Percentiles rank a stretch among this genome's conserved stretches.
These are phyloP conservation scores for Baccha elongata DNA, from an alignment of 2,888 invertebrate genomes.

Conservation along the genomic window DNA sequence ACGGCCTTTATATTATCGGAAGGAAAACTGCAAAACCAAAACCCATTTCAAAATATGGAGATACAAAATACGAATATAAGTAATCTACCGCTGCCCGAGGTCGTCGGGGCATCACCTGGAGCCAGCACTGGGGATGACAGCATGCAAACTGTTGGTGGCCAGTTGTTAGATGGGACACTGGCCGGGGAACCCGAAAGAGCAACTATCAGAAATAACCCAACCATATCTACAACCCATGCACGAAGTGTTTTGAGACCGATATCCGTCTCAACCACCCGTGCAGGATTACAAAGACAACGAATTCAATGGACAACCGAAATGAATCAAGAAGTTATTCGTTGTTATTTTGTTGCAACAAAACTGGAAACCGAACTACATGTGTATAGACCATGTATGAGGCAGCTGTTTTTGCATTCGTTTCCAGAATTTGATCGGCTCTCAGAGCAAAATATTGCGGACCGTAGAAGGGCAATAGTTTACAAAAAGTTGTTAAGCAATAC, in stretches of 20 bases:
- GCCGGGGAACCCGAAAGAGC: conserved; percentile 16
- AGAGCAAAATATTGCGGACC: background rate
- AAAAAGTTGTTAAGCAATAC: background rate
- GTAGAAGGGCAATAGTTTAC: background rate
- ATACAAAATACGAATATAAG: background rate
- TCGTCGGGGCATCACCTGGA: no score
- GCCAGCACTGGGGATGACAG: no score
- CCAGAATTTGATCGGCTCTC: background rate
- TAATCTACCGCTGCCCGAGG: no score
- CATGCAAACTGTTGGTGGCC: conserved; percentile 22
- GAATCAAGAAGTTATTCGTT: conserved; percentile 9
- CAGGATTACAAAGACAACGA: conserved; percentile 1
- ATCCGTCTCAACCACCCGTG: background rate
- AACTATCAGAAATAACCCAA: conserved; percentile 10
- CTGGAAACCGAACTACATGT: conserved; percentile 10
- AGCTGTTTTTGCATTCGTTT: background rate
- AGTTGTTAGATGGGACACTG: conserved; percentile 18
- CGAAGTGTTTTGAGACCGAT: conserved; percentile 8
- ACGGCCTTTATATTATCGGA: conserved; percentile 26
- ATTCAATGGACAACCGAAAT: conserved; percentile 24
- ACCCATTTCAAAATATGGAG: background rate
- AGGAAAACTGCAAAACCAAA: conserved; percentile 24
- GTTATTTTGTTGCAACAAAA: conserved; percentile 8
- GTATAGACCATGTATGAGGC: background rate
- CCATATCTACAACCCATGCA: background rate